Evolutionary conservation across 2,888 invertebrate species (phyloP), one percentile per base, ranked within the genome.

Genomic region (Omphaloscelis lunosa): DNA sequence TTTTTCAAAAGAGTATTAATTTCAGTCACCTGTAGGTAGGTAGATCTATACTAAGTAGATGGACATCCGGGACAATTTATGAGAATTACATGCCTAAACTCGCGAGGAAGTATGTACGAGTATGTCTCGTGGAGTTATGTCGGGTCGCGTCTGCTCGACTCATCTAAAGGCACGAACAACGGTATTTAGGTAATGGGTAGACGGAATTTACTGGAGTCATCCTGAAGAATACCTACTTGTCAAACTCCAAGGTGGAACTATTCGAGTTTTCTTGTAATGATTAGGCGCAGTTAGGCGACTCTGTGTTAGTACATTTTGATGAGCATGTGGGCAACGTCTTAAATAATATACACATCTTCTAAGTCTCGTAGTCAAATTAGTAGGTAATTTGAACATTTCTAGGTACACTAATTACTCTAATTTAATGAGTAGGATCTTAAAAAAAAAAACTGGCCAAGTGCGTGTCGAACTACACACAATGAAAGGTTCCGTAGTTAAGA

Each of bases 91-190:
- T 83, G 77, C 23, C 56, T 58, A 3, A 66, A 62, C 59, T 27
- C 9, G 34, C n/a, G 45, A 34, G 1, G 59, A 80, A 78, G 66
- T 61, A 84, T 61, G 79, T 83, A n/a, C n/a, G n/a, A n/a, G n/a
- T n/a, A 4, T 58, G 67, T 12, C 51, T 2, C 79, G 79, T 61
- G 80, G 58, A 83, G 79, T 80, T 80, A 80, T 80, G 80, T 61
- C 15, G 56, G 62, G 58, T 66, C 59, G 39, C 41, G 17, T 58
- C 67, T 82, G 62, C 65, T 29, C 77, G 39, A 34, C 67, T 62
- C 23, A 56, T 5, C 15, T 34, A 51, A n/a, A 41, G 39, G 53
- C 29, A 67, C 39, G 41, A 34, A 45, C 34, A 27, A 20, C 2
- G 62, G 77, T 79, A 67, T 79, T 82, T 51, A 56, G 56, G 41